Base-by-base conservation (phyloP, 2,113 vertebrate genomes). In the Nothoprocta perdicaria region DNA sequence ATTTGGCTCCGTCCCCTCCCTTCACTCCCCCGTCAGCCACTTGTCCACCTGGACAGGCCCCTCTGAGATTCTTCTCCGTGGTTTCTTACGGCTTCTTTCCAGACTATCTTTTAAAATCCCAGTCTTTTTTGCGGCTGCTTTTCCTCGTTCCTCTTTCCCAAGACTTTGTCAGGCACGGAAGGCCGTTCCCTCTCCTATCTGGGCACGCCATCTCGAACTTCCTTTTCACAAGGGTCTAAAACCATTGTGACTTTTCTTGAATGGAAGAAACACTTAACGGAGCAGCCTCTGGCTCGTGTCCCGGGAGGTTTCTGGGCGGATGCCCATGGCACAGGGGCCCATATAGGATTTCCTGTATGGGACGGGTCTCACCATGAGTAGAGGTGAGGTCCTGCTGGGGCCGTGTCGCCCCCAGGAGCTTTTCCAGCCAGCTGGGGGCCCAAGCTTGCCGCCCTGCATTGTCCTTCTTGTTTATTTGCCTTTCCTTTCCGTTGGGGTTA, bases 181-280 rank as follows among this genome's bases (percentile, higher is more conserved):
- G 55, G 10, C 50, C 2, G 4, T 55, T 19, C 23, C 40, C 41
- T 35, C 81, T 66, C 10, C 1, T 62, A 14, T 80, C 92, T 77
- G 5, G 58, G 63, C 48, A 40, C 82, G 80, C 33, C 88, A 61
- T n/a, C 65, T 92, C 1, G 2, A 55, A 72, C 84, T 89, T 81
- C 78, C 77, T 75, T 40, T 86, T n/a, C 19, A 40, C 69, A n/a
- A 18, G 58, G 26, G 7, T 92, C 19, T 33, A 50, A 60, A 81
- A 10, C 40, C 41, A 6, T 68, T 38, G 22, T 46, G 67, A 57
- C 27, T 87, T 92, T 89, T 58, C 60, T 84, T n/a, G 43, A 80
- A 38, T 62, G 46, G 80, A 85, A 75, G 82, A 90, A 95, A 43
- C 74, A 46, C 86, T 94, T 63, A 55, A 55, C 45, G 84, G 69